Percentiles rank a stretch among this genome's conserved stretches.
Conservation (phyloP, 2,113 vertebrate species). For the Delphinapterus leucas region DNA sequence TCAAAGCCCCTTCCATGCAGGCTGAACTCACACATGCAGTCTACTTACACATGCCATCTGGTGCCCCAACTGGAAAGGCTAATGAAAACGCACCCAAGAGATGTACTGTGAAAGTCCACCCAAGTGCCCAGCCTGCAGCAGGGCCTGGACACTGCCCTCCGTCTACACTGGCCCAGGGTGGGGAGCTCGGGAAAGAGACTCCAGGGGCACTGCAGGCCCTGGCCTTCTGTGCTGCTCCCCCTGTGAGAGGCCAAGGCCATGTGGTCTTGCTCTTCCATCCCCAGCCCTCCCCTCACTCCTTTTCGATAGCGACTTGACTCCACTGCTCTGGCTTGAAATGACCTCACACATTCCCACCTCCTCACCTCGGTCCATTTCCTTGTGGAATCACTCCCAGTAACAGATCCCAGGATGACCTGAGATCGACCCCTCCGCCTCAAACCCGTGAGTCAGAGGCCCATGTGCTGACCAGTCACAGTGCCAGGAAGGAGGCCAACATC, state of each 20-base stretch:
- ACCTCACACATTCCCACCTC: background rate
- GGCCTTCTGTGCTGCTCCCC: background rate
- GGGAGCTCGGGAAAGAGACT: background rate
- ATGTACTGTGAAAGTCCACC: background rate
- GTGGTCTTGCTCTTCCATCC: background rate
- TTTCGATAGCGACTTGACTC: background rate
- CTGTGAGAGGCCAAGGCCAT: background rate
- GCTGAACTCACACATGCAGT: background rate
- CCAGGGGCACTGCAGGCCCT: background rate
- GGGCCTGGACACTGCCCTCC: background rate
- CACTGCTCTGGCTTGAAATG: background rate
- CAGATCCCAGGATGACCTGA: background rate
- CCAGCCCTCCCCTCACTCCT: background rate
- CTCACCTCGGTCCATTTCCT: background rate
- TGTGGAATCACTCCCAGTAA: background rate
- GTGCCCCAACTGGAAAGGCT: background rate
- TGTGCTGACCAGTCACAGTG: background rate
- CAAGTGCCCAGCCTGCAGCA: background rate
- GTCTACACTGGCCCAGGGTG: too few relatives aligned
- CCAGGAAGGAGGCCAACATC: background rate
- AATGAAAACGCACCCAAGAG: background rate
- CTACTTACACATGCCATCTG: accelerated
- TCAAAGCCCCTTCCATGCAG: background rate
- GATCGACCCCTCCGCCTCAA: accelerated
- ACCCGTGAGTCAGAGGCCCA: background rate